Percentiles rank a stretch among this genome's conserved stretches.
Conservation (phyloP, 1,140 invertebrate species). For the Eriocheir sinensis region DNA sequence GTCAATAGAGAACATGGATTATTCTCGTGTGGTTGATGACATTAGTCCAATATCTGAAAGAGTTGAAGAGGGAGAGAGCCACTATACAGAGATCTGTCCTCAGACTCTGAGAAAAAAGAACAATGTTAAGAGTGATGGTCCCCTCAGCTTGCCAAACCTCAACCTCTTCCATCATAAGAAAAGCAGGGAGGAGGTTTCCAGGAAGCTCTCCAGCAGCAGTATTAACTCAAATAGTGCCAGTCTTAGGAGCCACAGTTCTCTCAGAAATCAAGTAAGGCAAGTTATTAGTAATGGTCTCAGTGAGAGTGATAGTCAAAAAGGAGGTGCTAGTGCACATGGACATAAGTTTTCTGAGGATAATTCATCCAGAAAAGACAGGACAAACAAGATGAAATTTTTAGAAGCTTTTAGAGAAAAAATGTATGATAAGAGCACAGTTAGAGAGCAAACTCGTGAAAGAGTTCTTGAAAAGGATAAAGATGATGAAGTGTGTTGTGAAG, state of each 20-base stretch:
- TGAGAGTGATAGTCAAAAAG: constrained; percentile 49
- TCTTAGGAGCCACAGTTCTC: neutral
- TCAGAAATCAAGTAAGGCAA: constrained; percentile 36
- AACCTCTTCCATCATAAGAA: constrained; percentile 32
- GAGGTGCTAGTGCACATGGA: neutral
- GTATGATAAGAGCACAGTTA: neutral
- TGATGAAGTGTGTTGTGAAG: constrained; percentile 38
- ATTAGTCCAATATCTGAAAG: constrained; percentile 68
- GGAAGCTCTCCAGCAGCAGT: constrained; percentile 44
- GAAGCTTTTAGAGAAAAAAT: neutral
- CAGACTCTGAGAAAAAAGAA: neutral
- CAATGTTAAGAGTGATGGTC: neutral
- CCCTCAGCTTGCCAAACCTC: constrained; percentile 65
- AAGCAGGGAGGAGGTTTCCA: constrained; percentile 37
- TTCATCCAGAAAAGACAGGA: neutral
- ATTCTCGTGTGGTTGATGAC: constrained; percentile 67
- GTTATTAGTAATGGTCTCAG: constrained; percentile 37
- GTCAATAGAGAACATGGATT: constrained; percentile 70
- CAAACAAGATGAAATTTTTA: neutral
- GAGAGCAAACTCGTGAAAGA: neutral
- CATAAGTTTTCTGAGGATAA: neutral
- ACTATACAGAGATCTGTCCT: constrained; percentile 69
- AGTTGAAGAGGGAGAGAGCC: constrained; percentile 42
- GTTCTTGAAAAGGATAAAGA: constrained; percentile 29
- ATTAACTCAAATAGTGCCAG: constrained; percentile 47